These are phyloP conservation scores for Dioctria linearis DNA, from an alignment of 2,888 invertebrate species.

Conservation along the genomic window DNA sequence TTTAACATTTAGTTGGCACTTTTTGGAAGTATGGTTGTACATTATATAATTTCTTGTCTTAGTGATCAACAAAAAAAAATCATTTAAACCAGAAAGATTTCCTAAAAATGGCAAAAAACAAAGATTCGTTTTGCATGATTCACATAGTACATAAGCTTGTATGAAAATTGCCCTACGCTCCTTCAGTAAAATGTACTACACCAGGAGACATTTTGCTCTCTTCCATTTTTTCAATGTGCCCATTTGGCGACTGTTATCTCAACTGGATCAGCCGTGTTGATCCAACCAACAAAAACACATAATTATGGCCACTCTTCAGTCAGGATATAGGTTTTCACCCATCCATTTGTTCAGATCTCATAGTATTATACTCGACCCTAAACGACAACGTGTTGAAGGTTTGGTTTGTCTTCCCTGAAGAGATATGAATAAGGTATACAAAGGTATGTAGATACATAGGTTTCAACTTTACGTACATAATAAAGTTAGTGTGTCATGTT, in stretches of 20 bases:
- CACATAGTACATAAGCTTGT: not conserved
- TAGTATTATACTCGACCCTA: slow-evolving; percentile 6
- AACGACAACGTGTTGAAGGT: slow-evolving; percentile 14
- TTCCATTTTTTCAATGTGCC: slow-evolving; percentile 17
- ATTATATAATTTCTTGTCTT: too few relatives aligned
- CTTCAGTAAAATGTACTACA: not conserved
- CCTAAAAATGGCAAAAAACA: too few relatives aligned
- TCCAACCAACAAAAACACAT: not conserved
- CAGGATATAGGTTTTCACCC: not conserved
- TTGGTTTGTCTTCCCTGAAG: slow-evolving; percentile 2
- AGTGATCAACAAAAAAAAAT: too few relatives aligned
- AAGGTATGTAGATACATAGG: not conserved
- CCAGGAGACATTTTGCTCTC: not conserved
- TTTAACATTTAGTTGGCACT: too few relatives aligned
- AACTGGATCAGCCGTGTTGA: slow-evolving; percentile 21
- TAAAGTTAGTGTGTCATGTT: slow-evolving; percentile 32
- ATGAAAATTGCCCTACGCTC: not conserved
- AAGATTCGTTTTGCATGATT: not conserved
- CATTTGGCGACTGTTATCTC: slow-evolving; percentile 8
- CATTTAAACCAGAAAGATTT: too few relatives aligned
- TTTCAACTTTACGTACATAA: not conserved
- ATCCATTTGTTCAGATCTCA: slow-evolving; percentile 12
- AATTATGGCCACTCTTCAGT: too few relatives aligned
- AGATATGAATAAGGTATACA: too few relatives aligned
- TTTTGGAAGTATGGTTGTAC: too few relatives aligned